These are phyloP conservation scores for Gila robusta DNA, from an alignment of 2,797 vertebrate species.

Conservation along the genomic window DNA sequence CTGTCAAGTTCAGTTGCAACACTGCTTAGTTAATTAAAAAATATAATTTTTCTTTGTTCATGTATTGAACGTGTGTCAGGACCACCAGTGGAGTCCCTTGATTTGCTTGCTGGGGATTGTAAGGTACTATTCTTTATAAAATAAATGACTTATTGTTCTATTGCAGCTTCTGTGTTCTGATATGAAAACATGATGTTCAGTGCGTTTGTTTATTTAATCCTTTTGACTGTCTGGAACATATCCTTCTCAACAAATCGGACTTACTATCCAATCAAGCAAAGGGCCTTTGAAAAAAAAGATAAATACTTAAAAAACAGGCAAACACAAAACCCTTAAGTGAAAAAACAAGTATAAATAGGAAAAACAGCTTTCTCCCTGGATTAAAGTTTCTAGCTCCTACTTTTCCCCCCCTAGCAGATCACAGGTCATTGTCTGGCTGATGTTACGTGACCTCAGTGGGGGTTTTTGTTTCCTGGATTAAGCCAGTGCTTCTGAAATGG, in stretches of 20 bases:
- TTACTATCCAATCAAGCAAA: conserved; percentile 23
- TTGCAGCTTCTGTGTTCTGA: conserved; percentile 11
- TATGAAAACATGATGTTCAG: conserved; percentile 35
- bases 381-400: conserved; percentile 63
- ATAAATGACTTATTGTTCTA: neutral
- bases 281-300: neutral
- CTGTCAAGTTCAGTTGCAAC: neutral
- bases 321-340: conserved; percentile 51
- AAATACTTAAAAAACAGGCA: neutral
- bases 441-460: conserved; percentile 46
- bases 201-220: conserved; percentile 44
- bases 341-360: conserved; percentile 57
- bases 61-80: neutral
- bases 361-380: conserved; percentile 62
- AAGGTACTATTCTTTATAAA: neutral
- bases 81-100: neutral
- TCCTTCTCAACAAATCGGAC: conserved; percentile 50
- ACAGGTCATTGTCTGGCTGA: conserved; percentile 52
- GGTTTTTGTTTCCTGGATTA: conserved; percentile 54
- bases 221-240: conserved; percentile 51
- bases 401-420: conserved; percentile 40
- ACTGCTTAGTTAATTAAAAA: neutral
- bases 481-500: conserved; percentile 52
- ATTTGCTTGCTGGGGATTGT: neutral
- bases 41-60: neutral